These are phyloP conservation scores for Lophius piscatorius DNA, from an alignment of 2,113 vertebrate species.

Conservation along the genomic window DNA sequence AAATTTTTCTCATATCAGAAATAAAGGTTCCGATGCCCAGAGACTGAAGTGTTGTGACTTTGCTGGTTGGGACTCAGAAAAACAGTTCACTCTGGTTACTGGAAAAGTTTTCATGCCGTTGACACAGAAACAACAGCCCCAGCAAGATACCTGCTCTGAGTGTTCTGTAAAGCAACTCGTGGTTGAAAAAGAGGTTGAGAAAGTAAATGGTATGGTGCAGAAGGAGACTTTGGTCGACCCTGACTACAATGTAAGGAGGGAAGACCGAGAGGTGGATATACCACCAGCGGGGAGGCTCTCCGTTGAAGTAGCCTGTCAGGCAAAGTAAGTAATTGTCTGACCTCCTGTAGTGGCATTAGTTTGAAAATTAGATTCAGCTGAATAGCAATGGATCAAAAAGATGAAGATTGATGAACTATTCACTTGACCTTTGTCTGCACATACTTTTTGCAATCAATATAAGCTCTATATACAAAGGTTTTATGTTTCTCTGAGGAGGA, in stretches of 20 bases:
- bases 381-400: background rate
- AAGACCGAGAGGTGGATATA: slow-evolving; percentile 69
- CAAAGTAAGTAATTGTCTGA: slow-evolving; percentile 77
- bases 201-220: background rate
- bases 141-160: slow-evolving; percentile 2
- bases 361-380: background rate
- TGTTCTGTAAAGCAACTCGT: slow-evolving; percentile 19
- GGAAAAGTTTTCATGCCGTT: background rate
- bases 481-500: background rate
- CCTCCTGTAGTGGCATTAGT: background rate
- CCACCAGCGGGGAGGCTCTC: slow-evolving; percentile 78
- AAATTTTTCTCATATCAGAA: slow-evolving; percentile 75
- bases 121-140: slow-evolving; percentile 1
- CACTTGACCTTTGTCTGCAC: background rate
- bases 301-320: slow-evolving; percentile 79
- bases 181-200: background rate
- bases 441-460: background rate
- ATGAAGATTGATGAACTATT: slow-evolving; percentile 7
- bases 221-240: slow-evolving; percentile 12
- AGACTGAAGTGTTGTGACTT: slow-evolving; percentile 86
- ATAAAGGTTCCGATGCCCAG: slow-evolving; percentile 82
- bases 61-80: slow-evolving; percentile 88
- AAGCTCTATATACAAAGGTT: background rate
- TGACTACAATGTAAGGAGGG: slow-evolving; percentile 4
- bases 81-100: slow-evolving; percentile 81